Evolutionary conservation across 2,113 vertebrate genomes (phyloP).

Genomic region (Phalacrocorax carbo): DNA sequence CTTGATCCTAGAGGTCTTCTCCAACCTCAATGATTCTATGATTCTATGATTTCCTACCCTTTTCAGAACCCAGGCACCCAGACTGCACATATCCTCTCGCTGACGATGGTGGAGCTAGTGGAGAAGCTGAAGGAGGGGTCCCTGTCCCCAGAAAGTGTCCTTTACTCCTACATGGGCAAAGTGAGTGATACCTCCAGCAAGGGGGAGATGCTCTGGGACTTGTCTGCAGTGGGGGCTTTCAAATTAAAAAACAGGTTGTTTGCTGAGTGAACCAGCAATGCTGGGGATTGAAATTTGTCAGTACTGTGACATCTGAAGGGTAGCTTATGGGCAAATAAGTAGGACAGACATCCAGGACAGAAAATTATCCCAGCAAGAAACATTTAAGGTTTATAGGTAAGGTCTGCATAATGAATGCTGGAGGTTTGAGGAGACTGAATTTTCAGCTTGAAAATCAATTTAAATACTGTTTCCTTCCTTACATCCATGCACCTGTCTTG

Average conservation of each 20-base stretch:
- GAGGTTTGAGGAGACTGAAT: neutral
- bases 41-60: neutral
- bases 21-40: too few species aligned
- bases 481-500: neutral
- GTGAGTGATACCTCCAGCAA: slow-evolving; percentile 15
- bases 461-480: neutral
- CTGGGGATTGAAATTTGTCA: neutral
- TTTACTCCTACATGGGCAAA: slow-evolving; percentile 81
- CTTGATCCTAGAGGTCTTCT: too few species aligned
- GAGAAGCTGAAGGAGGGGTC: slow-evolving; percentile 68
- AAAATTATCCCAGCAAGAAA: neutral
- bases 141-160: slow-evolving; percentile 73
- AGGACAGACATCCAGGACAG: neutral
- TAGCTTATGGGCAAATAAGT: neutral
- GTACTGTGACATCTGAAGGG: neutral
- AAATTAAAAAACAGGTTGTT: neutral
- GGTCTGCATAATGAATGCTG: neutral
- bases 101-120: slow-evolving; percentile 73
- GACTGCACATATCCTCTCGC: slow-evolving; percentile 29
- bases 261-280: neutral
- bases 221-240: neutral
- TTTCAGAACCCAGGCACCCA: slow-evolving; percentile 60
- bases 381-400: neutral
- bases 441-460: neutral
- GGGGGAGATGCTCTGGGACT: neutral